Evolutionary conservation across 2,888 invertebrate species (phyloP).

Genomic region (Himalopsyche japonica): DNA sequence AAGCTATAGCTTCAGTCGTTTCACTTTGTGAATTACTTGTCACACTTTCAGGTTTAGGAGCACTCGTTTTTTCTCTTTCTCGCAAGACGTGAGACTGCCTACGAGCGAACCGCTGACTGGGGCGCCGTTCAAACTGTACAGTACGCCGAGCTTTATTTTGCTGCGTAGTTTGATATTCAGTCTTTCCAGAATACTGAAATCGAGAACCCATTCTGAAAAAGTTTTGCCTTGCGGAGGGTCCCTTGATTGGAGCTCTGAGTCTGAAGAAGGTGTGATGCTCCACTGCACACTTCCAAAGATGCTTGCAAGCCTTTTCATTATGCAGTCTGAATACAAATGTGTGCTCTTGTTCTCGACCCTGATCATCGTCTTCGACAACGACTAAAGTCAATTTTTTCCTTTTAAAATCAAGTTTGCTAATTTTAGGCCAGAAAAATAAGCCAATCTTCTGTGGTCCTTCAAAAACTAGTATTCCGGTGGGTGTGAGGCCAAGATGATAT

Average conservation of each 20-base stretch:
- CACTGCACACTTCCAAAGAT: constrained; percentile 99
- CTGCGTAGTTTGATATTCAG: constrained; percentile 96
- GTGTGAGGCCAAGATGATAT: constrained; percentile 95
- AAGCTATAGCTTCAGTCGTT: constrained; percentile 45
- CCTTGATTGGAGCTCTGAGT: constrained; percentile 84
- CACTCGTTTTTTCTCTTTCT: constrained; percentile 70
- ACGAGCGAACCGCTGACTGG: constrained; percentile 94
- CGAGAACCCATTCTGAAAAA: constrained; percentile 99
- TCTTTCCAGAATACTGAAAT: constrained; percentile 92
- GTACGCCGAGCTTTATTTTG: constrained; percentile 87
- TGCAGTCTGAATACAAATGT: constrained; percentile 96
- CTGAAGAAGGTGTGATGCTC: constrained; percentile 99
- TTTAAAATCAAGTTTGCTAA: constrained; percentile 96
- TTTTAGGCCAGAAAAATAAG: constrained; percentile 99
- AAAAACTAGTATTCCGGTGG: constrained; percentile 97
- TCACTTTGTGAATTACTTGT: constrained; percentile 45
- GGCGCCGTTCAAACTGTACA: constrained; percentile 94
- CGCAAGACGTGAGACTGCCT: constrained; percentile 87
- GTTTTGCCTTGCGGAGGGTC: constrained; percentile 87
- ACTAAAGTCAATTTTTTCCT: constrained; percentile 96
- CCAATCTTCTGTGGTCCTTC: constrained; percentile 97
- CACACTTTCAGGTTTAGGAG: constrained; percentile 27
- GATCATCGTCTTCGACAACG: constrained; percentile 98
- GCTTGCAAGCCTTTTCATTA: constrained; percentile 98
- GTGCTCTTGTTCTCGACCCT: constrained; percentile 95